Conservation (phyloP, 1,140 invertebrate genomes). For the Caenorhabditis elegans region DNA sequence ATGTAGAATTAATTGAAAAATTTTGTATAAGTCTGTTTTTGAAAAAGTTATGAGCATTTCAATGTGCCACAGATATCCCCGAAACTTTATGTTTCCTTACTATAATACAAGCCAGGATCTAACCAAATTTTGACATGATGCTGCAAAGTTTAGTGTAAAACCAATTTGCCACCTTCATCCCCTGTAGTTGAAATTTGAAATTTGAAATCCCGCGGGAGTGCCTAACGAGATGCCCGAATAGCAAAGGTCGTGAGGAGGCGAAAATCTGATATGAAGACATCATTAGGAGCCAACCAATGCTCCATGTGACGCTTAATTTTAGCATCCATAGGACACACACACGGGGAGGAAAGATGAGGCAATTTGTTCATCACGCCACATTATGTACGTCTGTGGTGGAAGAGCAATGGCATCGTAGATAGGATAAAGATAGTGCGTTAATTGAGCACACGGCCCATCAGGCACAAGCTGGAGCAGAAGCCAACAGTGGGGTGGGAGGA, state of each 20-base stretch:
- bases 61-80: too few species aligned
- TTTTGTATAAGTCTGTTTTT: too few species aligned
- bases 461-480: background rate
- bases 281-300: background rate
- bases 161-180: background rate
- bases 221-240: background rate
- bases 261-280: constrained; percentile 24
- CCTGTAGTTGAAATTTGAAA: too few species aligned
- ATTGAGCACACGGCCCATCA: background rate
- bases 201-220: background rate
- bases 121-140: too few species aligned
- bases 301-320: constrained; percentile 31
- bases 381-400: background rate
- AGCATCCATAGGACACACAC: background rate
- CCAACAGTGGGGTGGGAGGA: too few species aligned
- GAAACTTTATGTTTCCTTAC: too few species aligned
- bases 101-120: too few species aligned
- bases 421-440: constrained; percentile 8
- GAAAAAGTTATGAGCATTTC: too few species aligned
- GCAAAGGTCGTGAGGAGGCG: background rate
- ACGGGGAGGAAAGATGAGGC: background rate
- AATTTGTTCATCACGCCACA: constrained; percentile 31
- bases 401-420: background rate
- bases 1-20: too few species aligned
- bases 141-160: too few species aligned